Conservation (phyloP, 2,113 vertebrate species). For the Thinocorus orbignyianus region DNA sequence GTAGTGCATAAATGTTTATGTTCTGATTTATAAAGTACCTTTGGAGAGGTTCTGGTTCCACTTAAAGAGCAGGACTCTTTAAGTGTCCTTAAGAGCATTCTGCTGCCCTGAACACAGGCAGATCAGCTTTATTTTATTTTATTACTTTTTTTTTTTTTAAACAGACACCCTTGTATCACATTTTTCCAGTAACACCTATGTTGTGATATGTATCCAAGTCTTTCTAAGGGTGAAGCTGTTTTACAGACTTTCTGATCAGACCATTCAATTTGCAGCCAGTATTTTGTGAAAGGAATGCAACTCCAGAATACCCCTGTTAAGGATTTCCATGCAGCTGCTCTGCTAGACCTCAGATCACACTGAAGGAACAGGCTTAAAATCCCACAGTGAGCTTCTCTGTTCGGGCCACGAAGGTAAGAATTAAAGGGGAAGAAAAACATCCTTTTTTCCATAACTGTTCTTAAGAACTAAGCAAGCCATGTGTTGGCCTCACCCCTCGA, state of each 20-base stretch:
- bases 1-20: not conserved
- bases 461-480: not conserved
- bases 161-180: not conserved
- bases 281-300: not conserved
- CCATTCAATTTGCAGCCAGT: not conserved
- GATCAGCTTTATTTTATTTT: not conserved
- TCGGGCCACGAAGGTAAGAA: not conserved
- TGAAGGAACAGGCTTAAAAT: not conserved
- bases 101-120: not conserved
- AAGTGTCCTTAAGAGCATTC: not conserved
- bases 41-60: not conserved
- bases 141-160: not conserved
- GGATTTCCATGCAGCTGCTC: not conserved
- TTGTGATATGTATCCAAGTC: not conserved
- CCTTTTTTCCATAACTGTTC: not conserved
- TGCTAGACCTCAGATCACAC: not conserved
- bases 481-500: not conserved
- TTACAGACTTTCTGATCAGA: not conserved
- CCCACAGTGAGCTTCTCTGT: not conserved
- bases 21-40: not conserved
- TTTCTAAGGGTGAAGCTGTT: not conserved
- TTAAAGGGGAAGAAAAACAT: not conserved
- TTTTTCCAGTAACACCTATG: not conserved
- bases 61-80: not conserved
- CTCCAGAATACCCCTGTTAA: not conserved